A percentile compares a stretch with the other conserved stretches of the same genome.
Evolutionary conservation across 2,113 vertebrate genomes (phyloP).

Genomic region (Salvelinus sp.): DNA sequence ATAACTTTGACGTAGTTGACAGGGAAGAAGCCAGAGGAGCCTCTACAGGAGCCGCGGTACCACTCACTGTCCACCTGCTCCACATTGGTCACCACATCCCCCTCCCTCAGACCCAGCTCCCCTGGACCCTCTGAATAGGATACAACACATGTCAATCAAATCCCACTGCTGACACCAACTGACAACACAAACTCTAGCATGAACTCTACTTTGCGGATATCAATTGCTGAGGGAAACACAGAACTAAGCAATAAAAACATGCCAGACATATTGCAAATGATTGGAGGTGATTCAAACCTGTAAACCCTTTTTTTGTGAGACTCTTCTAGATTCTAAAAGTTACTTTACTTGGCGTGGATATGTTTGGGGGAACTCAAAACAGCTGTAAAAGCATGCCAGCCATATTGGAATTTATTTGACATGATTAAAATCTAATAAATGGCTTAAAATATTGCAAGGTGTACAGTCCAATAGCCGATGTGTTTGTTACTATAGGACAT

Average conservation of each 20-base stretch:
- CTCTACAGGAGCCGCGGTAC: conserved; percentile 86
- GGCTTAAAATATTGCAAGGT: no score
- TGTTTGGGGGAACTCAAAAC: no score
- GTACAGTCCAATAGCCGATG: no score
- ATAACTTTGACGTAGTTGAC: conserved; percentile 82
- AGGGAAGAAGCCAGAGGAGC: conserved; percentile 86
- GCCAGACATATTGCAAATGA: not conserved
- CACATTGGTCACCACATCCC: conserved; percentile 84
- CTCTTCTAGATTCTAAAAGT: no score
- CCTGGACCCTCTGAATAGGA: conserved; percentile 78
- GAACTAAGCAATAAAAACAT: no score
- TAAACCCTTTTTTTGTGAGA: no score
- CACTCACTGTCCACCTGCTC: conserved; percentile 87
- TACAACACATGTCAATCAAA: conserved; percentile 11
- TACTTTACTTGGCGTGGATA: no score
- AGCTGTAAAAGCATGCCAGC: no score
- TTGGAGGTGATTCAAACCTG: not conserved
- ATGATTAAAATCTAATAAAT: not conserved
- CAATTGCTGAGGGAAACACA: no score
- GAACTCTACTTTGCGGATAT: no score
- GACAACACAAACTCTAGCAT: no score
- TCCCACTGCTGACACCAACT: not conserved
- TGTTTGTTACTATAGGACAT: no score
- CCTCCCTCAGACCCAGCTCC: conserved; percentile 84
- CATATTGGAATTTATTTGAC: not conserved